Evolutionary conservation across 2,797 vertebrate genomes (phyloP), one percentile per base, ranked within the genome.

Genomic region (Enteromius afrohamiltoni): DNA sequence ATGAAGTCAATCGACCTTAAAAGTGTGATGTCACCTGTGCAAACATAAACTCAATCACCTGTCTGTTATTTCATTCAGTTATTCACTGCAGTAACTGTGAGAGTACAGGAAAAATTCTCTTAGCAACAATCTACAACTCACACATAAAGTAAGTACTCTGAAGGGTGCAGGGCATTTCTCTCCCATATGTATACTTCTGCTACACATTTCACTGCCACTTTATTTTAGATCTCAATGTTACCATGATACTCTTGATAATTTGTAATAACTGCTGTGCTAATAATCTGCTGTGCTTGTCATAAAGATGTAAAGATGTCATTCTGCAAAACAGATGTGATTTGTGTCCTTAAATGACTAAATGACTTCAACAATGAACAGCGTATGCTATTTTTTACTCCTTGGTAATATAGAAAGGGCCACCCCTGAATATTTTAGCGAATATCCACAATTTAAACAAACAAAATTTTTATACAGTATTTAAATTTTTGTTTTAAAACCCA

Each of bases 21-120:
- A 53, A 23, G 31, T 51, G 21, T 31, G 67, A 80, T n/a, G 34
- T 80, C 34, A 70, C 34, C 67, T 70, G 17, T 58, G 23, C 23
- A 60, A 14, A 10, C 11, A 58, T 55, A 42, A 80, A 55, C 34
- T 34, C 11, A 9, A 70, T 58, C 29, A 51, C 6, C 2, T 79
- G 31, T 45, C 21, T 70, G 11, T 37, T 55, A 21, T 37, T 75
- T 55, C 6, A 37, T 40, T 40, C 31, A 21, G 13, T 34, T 65
- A 40, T 40, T 68, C 34, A 68, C 65, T 75, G 29, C 49, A 55
- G 73, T 37, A 55, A n/a, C 6, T 55, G 31, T 75, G 49, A 13
- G 49, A n/a, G 6, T 40, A 17, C 53, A 58, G 21, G 13, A 31
- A 53, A 1, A 55, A 34, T 8, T 68, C 2, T 68, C 65, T 40